Conservation (phyloP, 2,113 vertebrate species). For the Propithecus coquereli region DNA sequence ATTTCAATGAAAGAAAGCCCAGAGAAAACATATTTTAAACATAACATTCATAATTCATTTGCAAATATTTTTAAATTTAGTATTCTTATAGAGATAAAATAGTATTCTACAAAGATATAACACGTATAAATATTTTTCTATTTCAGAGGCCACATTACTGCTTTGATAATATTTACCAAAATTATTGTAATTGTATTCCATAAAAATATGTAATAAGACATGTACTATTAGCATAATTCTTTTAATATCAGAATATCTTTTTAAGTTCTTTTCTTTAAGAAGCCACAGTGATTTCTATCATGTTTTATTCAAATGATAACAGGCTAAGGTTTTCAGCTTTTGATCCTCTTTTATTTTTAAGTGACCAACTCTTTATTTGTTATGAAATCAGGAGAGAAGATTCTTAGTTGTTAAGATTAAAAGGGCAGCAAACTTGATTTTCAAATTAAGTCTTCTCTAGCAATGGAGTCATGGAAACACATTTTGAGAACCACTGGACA, state of each 20-base stretch:
- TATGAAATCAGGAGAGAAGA: neutral
- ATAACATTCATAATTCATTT: neutral
- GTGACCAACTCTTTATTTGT: neutral
- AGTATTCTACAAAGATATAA: neutral
- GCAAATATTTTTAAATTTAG: neutral
- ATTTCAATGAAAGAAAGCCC: neutral
- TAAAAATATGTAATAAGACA: too few relatives aligned
- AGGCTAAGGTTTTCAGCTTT: neutral
- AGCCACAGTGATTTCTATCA: neutral
- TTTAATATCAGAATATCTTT: neutral
- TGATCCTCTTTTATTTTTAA: conserved; percentile 7
- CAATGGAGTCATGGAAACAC: neutral
- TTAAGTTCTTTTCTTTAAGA: neutral
- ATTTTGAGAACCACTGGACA: neutral
- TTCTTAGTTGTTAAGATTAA: neutral
- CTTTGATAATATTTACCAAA: neutral
- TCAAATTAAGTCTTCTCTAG: neutral
- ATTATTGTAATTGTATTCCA: neutral
- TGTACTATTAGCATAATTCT: neutral
- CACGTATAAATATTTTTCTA: neutral
- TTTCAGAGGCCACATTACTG: neutral
- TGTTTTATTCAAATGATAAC: neutral
- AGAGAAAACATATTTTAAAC: neutral
- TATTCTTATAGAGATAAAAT: neutral
- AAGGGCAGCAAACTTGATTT: neutral